Percentiles rank a stretch among this genome's conserved stretches.
Evolutionary conservation across 2,113 vertebrate genomes (phyloP).

Genomic region (Guaruba guarouba): DNA sequence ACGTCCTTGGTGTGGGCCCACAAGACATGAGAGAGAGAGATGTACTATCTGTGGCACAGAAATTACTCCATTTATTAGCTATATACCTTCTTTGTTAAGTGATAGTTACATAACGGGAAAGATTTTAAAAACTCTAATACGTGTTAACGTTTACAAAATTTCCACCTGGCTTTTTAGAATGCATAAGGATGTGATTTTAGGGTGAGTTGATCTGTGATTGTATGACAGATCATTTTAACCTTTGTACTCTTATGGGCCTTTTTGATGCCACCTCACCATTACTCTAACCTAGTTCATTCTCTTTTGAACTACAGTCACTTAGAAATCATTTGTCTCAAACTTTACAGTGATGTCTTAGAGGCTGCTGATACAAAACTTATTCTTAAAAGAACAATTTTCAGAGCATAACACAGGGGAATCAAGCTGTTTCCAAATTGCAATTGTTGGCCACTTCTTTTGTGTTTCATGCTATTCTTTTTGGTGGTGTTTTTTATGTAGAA

Average conservation of each 20-base stretch:
- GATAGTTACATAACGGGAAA: neutral
- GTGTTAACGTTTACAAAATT: neutral
- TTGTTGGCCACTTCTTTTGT: conserved; percentile 23
- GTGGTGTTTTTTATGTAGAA: conserved; percentile 25
- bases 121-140: neutral
- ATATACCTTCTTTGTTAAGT: neutral
- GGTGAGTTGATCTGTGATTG: neutral
- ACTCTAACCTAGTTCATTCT: neutral
- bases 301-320: neutral
- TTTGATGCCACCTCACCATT: neutral
- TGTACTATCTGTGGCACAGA: neutral
- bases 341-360: neutral
- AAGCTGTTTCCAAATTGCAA: neutral
- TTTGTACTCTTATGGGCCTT: neutral
- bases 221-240: neutral
- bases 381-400: neutral
- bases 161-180: neutral
- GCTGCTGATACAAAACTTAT: neutral
- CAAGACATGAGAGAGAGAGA: neutral
- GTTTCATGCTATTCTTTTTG: conserved; percentile 21
- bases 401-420: neutral
- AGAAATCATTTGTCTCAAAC: neutral
- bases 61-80: neutral
- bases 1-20: neutral
- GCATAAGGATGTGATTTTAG: neutral